Conservation (phyloP, 2,888 invertebrate genomes). For the Rotaria socialis region DNA sequence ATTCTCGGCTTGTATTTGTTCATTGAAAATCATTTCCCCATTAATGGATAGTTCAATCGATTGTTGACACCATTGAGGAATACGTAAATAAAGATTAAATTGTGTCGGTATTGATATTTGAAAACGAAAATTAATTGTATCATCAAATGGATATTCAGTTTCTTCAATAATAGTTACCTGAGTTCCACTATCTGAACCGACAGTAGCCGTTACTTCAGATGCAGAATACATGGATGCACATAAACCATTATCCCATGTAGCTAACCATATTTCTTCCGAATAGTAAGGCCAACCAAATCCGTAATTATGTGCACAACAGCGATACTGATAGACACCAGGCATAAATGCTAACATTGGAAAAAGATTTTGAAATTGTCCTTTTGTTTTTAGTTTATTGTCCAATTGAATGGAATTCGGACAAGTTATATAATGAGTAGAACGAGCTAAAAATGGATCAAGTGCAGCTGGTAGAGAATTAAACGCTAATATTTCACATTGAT, state of each 20-base stretch:
- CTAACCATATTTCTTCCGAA: not conserved
- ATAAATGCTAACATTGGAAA: not conserved
- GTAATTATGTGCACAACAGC: constrained; percentile 34
- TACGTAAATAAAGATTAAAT: not conserved
- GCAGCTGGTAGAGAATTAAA: constrained; percentile 23
- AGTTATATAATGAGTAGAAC: constrained; percentile 11
- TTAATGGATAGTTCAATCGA: not conserved
- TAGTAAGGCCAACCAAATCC: not conserved
- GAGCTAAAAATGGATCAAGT: not conserved
- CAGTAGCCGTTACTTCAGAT: not conserved
- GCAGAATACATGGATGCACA: not conserved
- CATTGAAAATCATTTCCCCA: not conserved
- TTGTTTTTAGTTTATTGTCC: not conserved
- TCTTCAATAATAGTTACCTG: not conserved
- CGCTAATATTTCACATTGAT: constrained; percentile 6
- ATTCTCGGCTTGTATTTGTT: not conserved
- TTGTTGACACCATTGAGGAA: not conserved
- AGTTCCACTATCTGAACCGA: not conserved
- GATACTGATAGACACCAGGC: constrained; percentile 15
- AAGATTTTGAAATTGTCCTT: constrained; percentile 26
- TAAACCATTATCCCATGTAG: not conserved
- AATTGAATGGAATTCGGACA: constrained; percentile 35
- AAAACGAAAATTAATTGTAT: not conserved
- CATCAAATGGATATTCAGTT: constrained; percentile 33
- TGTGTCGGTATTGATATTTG: not conserved